These are phyloP conservation scores for Lates calcarifer DNA, from an alignment of 2,113 vertebrate genomes.

Conservation along the genomic window DNA sequence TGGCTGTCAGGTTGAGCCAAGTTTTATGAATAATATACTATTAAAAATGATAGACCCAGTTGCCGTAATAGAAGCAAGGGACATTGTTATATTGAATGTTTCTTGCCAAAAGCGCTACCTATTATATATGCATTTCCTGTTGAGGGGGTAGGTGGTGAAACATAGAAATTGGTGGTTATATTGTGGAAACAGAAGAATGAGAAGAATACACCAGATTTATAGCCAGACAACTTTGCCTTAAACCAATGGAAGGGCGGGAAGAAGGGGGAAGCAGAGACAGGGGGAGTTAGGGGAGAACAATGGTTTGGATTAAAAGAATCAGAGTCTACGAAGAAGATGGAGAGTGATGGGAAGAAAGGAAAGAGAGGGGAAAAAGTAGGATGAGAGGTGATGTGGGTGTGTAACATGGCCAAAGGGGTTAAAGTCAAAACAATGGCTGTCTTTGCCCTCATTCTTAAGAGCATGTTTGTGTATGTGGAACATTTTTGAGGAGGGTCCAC, in stretches of 20 bases:
- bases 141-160: not conserved
- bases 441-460: constrained; percentile 17
- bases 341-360: not conserved
- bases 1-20: constrained; percentile 1
- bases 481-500: not conserved
- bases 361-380: not conserved
- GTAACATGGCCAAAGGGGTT: not conserved
- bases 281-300: not conserved
- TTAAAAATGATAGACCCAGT: constrained; percentile 1
- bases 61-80: not conserved
- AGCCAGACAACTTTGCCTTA: not conserved
- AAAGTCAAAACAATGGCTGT: constrained; percentile 9
- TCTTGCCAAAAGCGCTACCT: not conserved
- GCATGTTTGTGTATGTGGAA: not conserved
- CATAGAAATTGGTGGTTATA: not conserved
- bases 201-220: not conserved
- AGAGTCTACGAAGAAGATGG: not conserved
- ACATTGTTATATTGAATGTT: not conserved
- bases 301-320: not conserved
- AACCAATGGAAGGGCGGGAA: not conserved
- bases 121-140: not conserved
- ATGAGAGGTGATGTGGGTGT: not conserved
- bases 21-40: not conserved
- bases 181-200: not conserved
- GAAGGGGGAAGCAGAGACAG: not conserved